Conservation (phyloP, 2,113 vertebrate species). For the Cygnus buccinator region DNA sequence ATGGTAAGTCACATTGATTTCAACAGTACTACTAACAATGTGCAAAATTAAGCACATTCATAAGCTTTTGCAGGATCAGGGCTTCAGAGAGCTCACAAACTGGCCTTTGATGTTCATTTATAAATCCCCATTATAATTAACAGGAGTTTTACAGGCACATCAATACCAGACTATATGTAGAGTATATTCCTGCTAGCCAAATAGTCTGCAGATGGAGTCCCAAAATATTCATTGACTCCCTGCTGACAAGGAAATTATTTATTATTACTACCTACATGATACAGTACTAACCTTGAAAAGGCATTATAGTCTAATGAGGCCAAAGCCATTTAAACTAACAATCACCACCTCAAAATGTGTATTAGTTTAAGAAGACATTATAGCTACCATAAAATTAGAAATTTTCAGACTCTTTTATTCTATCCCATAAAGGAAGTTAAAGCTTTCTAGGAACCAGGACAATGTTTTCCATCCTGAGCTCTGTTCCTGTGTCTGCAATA, state of each 20-base stretch:
- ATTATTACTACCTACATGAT: constrained; percentile 72
- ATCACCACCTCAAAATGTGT: background rate
- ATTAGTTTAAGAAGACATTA: constrained; percentile 20
- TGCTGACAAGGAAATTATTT: constrained; percentile 72
- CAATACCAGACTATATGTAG: constrained; percentile 19
- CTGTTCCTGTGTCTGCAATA: background rate
- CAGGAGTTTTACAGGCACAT: constrained; percentile 45
- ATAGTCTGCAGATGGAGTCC: constrained; percentile 69
- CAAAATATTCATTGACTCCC: constrained; percentile 73
- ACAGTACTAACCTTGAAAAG: constrained; percentile 70
- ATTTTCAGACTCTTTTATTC: background rate
- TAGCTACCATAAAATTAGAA: background rate
- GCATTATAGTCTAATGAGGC: constrained; percentile 65
- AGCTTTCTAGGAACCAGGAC: background rate
- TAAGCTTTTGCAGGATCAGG: constrained; percentile 47
- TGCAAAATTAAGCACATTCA: constrained; percentile 63
- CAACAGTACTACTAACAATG: constrained; percentile 36
- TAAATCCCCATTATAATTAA: constrained; percentile 66
- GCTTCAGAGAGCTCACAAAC: constrained; percentile 55
- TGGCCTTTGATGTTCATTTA: constrained; percentile 64
- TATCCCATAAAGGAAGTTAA: background rate
- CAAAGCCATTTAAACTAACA: constrained; percentile 18
- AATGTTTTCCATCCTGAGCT: background rate
- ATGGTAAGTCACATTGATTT: constrained; percentile 42
- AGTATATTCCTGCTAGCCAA: constrained; percentile 56